Conservation (phyloP, 2,797 vertebrate genomes). For the Eleutherodactylus coqui region DNA sequence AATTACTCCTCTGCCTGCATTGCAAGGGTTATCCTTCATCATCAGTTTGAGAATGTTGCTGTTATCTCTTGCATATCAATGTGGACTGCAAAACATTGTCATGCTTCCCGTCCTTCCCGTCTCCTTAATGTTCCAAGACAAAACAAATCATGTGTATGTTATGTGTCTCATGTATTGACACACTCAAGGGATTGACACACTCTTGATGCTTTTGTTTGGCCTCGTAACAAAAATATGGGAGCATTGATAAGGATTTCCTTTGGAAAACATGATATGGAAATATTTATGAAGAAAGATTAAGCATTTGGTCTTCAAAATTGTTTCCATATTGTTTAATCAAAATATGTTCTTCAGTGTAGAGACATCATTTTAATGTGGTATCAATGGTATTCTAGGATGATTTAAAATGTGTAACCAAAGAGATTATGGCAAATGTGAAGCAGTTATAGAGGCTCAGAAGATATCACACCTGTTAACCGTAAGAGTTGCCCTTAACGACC, state of each 20-base stretch:
- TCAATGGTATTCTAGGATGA: neutral
- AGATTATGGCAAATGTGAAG: neutral
- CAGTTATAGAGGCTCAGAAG: neutral
- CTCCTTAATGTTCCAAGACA: constrained; percentile 32
- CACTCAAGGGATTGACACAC: constrained; percentile 5
- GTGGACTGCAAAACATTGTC: constrained; percentile 67
- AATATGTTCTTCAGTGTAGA: neutral
- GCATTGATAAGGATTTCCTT: neutral
- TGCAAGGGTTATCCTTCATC: constrained; percentile 68
- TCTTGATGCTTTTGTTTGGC: neutral
- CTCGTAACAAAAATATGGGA: neutral
- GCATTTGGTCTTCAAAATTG: neutral
- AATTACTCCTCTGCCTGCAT: constrained; percentile 55
- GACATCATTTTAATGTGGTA: neutral
- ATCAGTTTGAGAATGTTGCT: constrained; percentile 66
- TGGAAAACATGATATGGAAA: neutral
- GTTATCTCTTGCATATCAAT: constrained; percentile 73
- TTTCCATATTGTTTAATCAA: neutral
- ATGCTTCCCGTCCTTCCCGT: constrained; percentile 54
- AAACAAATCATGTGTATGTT: constrained; percentile 43
- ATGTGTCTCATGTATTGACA: constrained; percentile 27
- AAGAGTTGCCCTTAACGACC: constrained; percentile 46
- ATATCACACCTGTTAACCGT: constrained; percentile 22
- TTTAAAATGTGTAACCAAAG: neutral
- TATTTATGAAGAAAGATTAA: neutral